Percentiles rank a stretch among this genome's conserved stretches.
These are phyloP conservation scores for Bruchidius siliquastri DNA, from an alignment of 2,888 invertebrate genomes.

Conservation along the genomic window DNA sequence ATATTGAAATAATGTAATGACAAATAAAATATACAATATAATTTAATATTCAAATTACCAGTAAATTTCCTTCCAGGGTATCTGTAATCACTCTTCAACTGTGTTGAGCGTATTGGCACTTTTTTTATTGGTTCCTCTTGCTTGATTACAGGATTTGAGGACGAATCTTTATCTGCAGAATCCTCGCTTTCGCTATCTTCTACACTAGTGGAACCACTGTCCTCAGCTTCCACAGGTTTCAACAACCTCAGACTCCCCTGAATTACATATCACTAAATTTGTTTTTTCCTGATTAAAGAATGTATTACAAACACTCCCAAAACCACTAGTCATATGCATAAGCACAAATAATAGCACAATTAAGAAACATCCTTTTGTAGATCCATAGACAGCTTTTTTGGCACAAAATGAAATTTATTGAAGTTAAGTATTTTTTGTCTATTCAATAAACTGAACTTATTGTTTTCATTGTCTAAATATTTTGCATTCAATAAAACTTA, in stretches of 20 bases:
- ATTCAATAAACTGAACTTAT: too few relatives aligned
- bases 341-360: too few relatives aligned
- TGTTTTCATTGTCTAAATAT: too few relatives aligned
- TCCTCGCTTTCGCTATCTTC: conserved; percentile 36
- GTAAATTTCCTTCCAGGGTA: conserved; percentile 33
- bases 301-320: not conserved
- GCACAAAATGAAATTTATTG: too few relatives aligned
- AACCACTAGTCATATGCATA: not conserved
- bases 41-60: conserved; percentile 31
- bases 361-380: too few relatives aligned
- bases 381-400: too few relatives aligned
- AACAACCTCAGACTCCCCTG: conserved; percentile 20
- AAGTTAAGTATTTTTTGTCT: too few relatives aligned
- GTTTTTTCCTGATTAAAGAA: not conserved
- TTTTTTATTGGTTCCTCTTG: conserved; percentile 21
- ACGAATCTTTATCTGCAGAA: conserved; percentile 34
- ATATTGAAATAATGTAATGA: too few relatives aligned
- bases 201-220: conserved; percentile 31
- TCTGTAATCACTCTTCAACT: conserved; percentile 37
- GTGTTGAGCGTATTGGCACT: conserved; percentile 23
- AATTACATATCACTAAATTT: not conserved
- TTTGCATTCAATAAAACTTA: too few relatives aligned
- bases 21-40: too few relatives aligned
- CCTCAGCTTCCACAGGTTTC: conserved; percentile 26
- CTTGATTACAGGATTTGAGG: conserved; percentile 36